Base-by-base conservation (phyloP, 2,113 vertebrate genomes). In the Pogonocichla stellata region DNA sequence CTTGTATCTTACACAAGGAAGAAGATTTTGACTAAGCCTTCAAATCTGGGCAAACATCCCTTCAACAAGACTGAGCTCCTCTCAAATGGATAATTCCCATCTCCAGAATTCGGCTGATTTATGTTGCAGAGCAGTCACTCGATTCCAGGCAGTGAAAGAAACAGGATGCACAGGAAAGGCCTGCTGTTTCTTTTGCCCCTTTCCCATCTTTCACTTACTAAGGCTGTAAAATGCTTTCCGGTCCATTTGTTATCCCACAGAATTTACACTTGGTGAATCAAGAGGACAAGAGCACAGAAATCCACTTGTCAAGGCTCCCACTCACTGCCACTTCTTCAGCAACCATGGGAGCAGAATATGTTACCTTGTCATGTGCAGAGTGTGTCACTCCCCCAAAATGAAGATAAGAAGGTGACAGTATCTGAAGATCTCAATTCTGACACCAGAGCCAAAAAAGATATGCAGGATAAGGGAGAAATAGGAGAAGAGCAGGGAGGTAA, bases 151-250 rank as follows among this genome's bases (percentile, higher is more conserved):
- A 8, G 57, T 17, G 50, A 90, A 75, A 72, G 72, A 87, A 43
- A 61, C 43, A 58, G 58, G 48, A 57, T 33, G 23, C 8, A 4
- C 0, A 1, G 40, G n/a, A 60, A 87, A 92, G 23, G 53, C 50
- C 57, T 81, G 62, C 18, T 4, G 1, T 33, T 74, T 79, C 61
- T 88, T 88, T 70, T 50, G 65, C 38, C 33, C 29, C 34, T 54
- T 62, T 77, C 64, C 82, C 29, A 72, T 86, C 71, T 57, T 93
- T 57, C 77, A 72, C 42, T 91, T 64, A 51, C 14, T 72, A 56
- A 72, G 45, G 48, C 4, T 82, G 20, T 61, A 95, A 92, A 96
- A 89, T 12, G 14, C 70, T 72, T 93, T 87, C 86, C 0, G 1
- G 66, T 48, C 45, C 2, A 1, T 78, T 92, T 95, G 51, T 53